These are phyloP conservation scores for Luperina testacea DNA, from an alignment of 2,888 invertebrate species.

Conservation along the genomic window DNA sequence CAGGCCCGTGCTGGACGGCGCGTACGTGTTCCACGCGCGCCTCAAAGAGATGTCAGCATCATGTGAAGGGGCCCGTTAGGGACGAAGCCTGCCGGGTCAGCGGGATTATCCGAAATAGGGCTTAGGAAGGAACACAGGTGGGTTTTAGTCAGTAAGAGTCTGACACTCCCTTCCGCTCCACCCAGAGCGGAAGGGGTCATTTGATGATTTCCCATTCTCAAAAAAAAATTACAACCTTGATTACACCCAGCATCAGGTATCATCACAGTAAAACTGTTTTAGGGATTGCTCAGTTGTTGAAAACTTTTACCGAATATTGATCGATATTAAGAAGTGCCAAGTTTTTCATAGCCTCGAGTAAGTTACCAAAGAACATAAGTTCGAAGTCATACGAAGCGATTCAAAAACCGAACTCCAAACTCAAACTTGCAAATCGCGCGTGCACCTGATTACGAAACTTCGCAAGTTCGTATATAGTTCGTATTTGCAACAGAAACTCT, in stretches of 20 bases:
- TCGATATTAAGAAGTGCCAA: background rate
- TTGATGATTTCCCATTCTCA: too few species aligned
- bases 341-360: background rate
- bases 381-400: slow-evolving; percentile 5
- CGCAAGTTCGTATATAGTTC: slow-evolving; percentile 32
- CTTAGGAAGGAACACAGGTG: too few species aligned
- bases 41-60: background rate
- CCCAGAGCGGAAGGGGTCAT: too few species aligned
- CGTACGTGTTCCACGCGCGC: too few species aligned
- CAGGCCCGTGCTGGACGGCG: too few species aligned
- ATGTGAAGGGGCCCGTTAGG: background rate
- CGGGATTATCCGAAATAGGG: too few species aligned
- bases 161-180: too few species aligned
- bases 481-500: slow-evolving; percentile 60
- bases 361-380: background rate
- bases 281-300: background rate
- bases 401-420: slow-evolving; percentile 21
- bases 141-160: too few species aligned
- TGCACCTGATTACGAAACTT: slow-evolving; percentile 47
- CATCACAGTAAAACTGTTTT: background rate
- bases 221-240: too few species aligned
- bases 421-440: slow-evolving; percentile 17
- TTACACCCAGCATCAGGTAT: too few species aligned
- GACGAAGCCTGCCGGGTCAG: too few species aligned
- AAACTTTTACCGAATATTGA: too few species aligned